These are phyloP conservation scores for Zhengitettix transpicula DNA, from an alignment of 2,888 invertebrate species.

Conservation along the genomic window DNA sequence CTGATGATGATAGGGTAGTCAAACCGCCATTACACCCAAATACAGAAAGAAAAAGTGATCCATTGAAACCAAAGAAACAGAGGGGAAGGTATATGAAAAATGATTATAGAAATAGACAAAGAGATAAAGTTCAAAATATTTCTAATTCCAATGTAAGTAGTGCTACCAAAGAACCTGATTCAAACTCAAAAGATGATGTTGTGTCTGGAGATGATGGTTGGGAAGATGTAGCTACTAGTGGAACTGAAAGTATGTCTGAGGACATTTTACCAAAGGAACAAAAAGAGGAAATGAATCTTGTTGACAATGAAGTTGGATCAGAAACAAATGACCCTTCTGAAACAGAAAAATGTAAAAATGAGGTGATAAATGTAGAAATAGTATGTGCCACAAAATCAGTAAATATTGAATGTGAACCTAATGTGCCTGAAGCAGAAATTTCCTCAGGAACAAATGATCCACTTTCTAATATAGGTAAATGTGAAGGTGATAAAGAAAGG, in stretches of 20 bases:
- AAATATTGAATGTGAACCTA: too few relatives aligned
- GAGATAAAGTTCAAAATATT: not conserved
- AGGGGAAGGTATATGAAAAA: not conserved
- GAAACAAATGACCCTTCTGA: too few relatives aligned
- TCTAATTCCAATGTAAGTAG: not conserved
- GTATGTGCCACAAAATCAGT: too few relatives aligned
- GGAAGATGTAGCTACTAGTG: constrained; percentile 10
- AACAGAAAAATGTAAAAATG: too few relatives aligned
- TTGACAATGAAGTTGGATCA: too few relatives aligned
- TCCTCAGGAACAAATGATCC: too few relatives aligned
- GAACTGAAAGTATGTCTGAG: constrained; percentile 6
- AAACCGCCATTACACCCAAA: constrained; percentile 5
- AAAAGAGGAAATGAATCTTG: too few relatives aligned
- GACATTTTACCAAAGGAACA: not conserved
- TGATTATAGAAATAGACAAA: not conserved
- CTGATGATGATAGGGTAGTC: not conserved
- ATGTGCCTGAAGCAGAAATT: too few relatives aligned
- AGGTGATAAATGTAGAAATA: too few relatives aligned
- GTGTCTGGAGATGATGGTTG: constrained; percentile 9
- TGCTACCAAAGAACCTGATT: not conserved
- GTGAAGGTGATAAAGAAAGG: too few relatives aligned
- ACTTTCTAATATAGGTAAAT: too few relatives aligned
- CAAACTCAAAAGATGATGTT: not conserved
- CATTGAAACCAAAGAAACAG: not conserved
- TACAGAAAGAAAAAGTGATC: not conserved